These are phyloP conservation scores for Drosophila dives DNA, from an alignment of 2,888 invertebrate genomes.

Conservation along the genomic window DNA sequence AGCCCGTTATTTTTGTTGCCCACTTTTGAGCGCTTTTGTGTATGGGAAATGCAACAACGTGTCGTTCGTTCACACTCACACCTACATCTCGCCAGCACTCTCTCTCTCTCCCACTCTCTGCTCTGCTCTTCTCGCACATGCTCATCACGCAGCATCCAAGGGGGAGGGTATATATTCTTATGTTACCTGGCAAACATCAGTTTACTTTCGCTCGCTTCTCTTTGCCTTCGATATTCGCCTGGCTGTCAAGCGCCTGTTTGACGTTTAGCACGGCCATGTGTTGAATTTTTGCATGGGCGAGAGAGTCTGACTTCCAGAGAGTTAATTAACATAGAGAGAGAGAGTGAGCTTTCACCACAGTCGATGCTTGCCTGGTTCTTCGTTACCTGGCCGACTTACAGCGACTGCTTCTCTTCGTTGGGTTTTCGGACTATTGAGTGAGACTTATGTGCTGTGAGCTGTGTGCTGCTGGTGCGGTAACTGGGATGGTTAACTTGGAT, in stretches of 20 bases:
- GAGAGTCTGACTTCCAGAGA: slow-evolving; percentile 13
- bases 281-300: slow-evolving; percentile 61
- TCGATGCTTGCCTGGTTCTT: slow-evolving; percentile 44
- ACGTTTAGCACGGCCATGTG: slow-evolving; percentile 64
- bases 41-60: slow-evolving; percentile 76
- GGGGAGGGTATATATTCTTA: slow-evolving; percentile 6
- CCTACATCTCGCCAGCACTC: slow-evolving; percentile 14
- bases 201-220: slow-evolving; percentile 45
- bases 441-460: slow-evolving; percentile 14
- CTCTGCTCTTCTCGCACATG: slow-evolving; percentile 6
- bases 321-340: neutral
- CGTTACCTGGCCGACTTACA: slow-evolving; percentile 52
- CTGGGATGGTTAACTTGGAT: slow-evolving; percentile 34
- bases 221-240: slow-evolving; percentile 43
- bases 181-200: slow-evolving; percentile 66
- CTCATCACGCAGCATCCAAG: slow-evolving; percentile 60
- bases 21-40: slow-evolving; percentile 51
- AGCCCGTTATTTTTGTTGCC: slow-evolving; percentile 54
- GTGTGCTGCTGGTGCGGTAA: slow-evolving; percentile 53
- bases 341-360: slow-evolving; percentile 58
- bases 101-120: neutral
- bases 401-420: slow-evolving; percentile 31
- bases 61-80: slow-evolving; percentile 63
- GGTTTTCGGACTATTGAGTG: slow-evolving; percentile 79
- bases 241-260: slow-evolving; percentile 68